These are phyloP conservation scores for Mungos mungo DNA, from an alignment of 2,113 vertebrate genomes.

Conservation along the genomic window DNA sequence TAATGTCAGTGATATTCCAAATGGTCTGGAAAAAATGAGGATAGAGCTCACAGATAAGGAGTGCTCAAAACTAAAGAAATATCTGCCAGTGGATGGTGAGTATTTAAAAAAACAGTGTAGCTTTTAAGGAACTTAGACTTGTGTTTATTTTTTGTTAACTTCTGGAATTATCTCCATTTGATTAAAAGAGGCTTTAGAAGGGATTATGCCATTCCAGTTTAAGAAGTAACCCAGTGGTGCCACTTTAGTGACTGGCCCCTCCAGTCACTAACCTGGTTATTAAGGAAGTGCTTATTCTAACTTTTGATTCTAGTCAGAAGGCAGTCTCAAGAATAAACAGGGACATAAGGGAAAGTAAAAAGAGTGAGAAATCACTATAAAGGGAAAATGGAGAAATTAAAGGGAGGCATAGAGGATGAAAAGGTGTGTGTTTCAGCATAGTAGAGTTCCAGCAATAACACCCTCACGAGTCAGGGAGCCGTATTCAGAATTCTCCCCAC, in stretches of 20 bases:
- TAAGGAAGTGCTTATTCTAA: neutral
- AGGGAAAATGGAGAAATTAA: neutral
- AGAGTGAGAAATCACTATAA: neutral
- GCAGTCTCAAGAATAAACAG: neutral
- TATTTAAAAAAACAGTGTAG: neutral
- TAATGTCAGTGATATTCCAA: neutral
- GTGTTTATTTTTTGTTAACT: neutral
- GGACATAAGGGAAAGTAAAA: neutral
- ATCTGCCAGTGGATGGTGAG: constrained; percentile 8
- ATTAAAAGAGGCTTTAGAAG: neutral
- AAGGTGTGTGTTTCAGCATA: neutral
- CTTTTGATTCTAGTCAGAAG: neutral
- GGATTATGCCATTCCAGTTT: neutral
- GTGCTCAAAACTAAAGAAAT: neutral
- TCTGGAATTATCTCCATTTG: neutral
- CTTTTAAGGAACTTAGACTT: neutral
- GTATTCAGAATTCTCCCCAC: neutral
- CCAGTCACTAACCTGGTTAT: neutral
- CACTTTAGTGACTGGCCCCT: neutral
- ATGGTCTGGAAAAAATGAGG: neutral
- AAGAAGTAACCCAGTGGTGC: neutral
- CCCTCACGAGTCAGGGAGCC: neutral
- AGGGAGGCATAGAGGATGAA: neutral
- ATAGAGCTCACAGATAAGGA: constrained; percentile 30
- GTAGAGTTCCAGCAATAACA: neutral